A percentile compares a stretch with the other conserved stretches of the same genome.
Conservation (phyloP, 2,888 invertebrate species). For the Calliphora vomitoria region DNA sequence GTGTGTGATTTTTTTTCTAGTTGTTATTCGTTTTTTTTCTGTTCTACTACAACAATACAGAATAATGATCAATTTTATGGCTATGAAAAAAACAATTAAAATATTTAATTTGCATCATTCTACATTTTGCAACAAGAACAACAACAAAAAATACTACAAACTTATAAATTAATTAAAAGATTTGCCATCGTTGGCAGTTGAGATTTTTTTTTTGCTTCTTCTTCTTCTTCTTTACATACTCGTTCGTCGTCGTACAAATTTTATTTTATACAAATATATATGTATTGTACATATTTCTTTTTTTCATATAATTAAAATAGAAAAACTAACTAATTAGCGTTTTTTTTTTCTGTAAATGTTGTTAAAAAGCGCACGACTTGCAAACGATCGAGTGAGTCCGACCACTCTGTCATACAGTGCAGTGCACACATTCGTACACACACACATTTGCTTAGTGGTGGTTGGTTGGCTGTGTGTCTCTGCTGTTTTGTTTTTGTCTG, state of each 20-base stretch:
- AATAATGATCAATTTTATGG: constrained; percentile 74
- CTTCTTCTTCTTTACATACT: constrained; percentile 4
- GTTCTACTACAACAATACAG: constrained; percentile 19
- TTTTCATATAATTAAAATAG: constrained; percentile 76
- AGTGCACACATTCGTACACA: constrained; percentile 30
- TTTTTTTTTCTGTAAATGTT: constrained; percentile 68
- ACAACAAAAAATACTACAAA: constrained; percentile 42
- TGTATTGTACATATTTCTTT: constrained; percentile 52
- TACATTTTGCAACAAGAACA: constrained; percentile 47
- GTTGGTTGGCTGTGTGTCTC: constrained; percentile 33
- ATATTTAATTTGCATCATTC: constrained; percentile 74
- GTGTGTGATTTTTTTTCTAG: constrained; percentile 10
- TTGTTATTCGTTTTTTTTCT: too few species aligned
- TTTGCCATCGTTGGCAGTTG: constrained; percentile 73
- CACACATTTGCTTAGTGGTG: constrained; percentile 4
- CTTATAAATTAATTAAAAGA: constrained; percentile 74
- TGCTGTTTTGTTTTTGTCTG: constrained; percentile 3
- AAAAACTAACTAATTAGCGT: constrained; percentile 77
- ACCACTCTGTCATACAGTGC: constrained; percentile 42
- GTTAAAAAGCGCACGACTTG: constrained; percentile 73
- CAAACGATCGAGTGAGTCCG: constrained; percentile 66
- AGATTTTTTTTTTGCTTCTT: constrained; percentile 39
- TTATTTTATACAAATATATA: constrained; percentile 37
- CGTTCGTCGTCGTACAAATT: constrained; percentile 30
- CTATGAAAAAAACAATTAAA: constrained; percentile 74